A percentile compares a stretch with the other conserved stretches of the same genome.
These are phyloP conservation scores for Dolichopus griseipennis DNA, from an alignment of 2,888 invertebrate species.

Conservation along the genomic window DNA sequence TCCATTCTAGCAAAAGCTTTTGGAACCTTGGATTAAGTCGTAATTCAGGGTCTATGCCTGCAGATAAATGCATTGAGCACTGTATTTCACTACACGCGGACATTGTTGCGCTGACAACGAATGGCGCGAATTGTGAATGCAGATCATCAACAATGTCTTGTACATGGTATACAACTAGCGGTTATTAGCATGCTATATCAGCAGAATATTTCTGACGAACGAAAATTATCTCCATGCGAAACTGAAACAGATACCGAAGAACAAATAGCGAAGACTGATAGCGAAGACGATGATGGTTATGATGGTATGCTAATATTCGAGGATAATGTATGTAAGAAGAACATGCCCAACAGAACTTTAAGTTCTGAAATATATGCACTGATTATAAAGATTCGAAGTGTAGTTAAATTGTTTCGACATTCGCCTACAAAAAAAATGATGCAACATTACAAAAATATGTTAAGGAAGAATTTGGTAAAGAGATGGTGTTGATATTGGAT, in stretches of 20 bases:
- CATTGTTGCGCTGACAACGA: conserved; percentile 4
- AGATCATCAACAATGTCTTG: too few relatives aligned
- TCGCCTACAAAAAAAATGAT: conserved; percentile 16
- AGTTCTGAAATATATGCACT: neutral
- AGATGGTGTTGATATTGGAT: conserved; percentile 18
- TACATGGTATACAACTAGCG: too few relatives aligned
- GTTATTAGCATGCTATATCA: too few relatives aligned
- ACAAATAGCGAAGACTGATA: neutral
- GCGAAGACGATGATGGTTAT: conserved; percentile 5
- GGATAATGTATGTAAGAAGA: too few relatives aligned
- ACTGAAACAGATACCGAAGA: too few relatives aligned
- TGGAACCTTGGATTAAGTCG: conserved; percentile 14
- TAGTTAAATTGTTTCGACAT: conserved; percentile 10
- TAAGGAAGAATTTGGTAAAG: conserved; percentile 16
- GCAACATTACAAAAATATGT: conserved; percentile 19
- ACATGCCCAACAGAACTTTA: too few relatives aligned
- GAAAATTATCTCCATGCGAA: too few relatives aligned
- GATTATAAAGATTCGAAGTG: conserved; percentile 10
- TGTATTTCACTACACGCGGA: neutral
- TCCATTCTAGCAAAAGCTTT: conserved; percentile 11
- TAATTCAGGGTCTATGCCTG: conserved; percentile 13
- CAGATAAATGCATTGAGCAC: conserved; percentile 12
- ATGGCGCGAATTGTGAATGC: neutral
- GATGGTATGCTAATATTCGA: neutral
- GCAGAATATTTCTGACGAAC: too few relatives aligned